A percentile compares a stretch with the other conserved stretches of the same genome.
Evolutionary conservation across 2,888 invertebrate species (phyloP).

Genomic region (Keiferia lycopersicella): DNA sequence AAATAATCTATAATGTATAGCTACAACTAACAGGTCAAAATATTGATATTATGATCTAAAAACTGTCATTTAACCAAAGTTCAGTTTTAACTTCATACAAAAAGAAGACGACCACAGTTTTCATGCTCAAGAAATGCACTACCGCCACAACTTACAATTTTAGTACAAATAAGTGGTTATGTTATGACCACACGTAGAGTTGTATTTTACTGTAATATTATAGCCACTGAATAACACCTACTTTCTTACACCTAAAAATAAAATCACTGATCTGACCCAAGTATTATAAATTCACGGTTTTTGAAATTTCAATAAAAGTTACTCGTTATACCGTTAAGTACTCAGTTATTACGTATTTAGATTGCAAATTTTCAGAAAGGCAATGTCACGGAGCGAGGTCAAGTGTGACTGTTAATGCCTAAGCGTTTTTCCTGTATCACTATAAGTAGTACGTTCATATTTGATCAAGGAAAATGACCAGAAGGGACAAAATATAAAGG

Average conservation of each 20-base stretch:
- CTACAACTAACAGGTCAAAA: neutral
- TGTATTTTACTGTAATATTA: neutral
- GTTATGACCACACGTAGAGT: too few species aligned
- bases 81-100: too few species aligned
- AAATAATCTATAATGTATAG: neutral
- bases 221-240: too few species aligned
- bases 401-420: constrained; percentile 32
- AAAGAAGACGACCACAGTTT: too few species aligned
- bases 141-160: too few species aligned
- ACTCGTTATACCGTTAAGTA: neutral
- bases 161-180: too few species aligned
- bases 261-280: too few species aligned
- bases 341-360: constrained; percentile 1
- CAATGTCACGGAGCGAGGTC: constrained; percentile 36
- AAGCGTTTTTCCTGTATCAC: constrained; percentile 42
- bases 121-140: neutral
- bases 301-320: neutral
- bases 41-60: too few species aligned
- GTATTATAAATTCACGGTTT: too few species aligned
- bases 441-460: constrained; percentile 28
- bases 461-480: constrained; percentile 36
- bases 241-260: too few species aligned
- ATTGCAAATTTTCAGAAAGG: constrained; percentile 31
- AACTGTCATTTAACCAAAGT: too few species aligned
- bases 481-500: neutral